Conservation (phyloP, 2,888 invertebrate species). For the Drosophila vallismaia region DNA sequence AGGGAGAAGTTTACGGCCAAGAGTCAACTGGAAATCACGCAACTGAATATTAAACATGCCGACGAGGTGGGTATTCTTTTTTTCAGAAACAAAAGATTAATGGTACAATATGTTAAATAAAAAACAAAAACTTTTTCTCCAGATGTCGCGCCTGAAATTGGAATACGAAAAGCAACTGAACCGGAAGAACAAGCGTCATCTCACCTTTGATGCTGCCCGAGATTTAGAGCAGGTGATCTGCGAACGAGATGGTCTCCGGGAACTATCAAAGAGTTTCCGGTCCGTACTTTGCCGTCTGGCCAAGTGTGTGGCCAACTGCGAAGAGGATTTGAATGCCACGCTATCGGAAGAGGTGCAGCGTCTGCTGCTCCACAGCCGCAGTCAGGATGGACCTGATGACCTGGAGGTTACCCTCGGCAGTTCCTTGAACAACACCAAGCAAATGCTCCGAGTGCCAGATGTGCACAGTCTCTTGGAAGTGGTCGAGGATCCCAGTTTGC, state of each 20-base stretch:
- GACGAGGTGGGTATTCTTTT: constrained; percentile 85
- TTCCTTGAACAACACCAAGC: constrained; percentile 78
- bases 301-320: constrained; percentile 90
- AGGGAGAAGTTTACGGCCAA: constrained; percentile 89
- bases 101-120: neutral
- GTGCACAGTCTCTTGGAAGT: constrained; percentile 86
- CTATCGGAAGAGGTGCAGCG: constrained; percentile 86
- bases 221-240: constrained; percentile 82
- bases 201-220: constrained; percentile 82
- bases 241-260: constrained; percentile 87
- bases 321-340: constrained; percentile 91
- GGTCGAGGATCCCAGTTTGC: constrained; percentile 86
- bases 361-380: constrained; percentile 69
- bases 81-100: neutral
- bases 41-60: constrained; percentile 86
- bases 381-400: constrained; percentile 65
- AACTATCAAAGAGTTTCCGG: constrained; percentile 87
- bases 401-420: constrained; percentile 69
- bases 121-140: neutral
- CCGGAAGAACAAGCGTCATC: constrained; percentile 83
- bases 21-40: constrained; percentile 86
- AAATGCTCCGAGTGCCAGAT: constrained; percentile 90
- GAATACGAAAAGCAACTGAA: constrained; percentile 83
- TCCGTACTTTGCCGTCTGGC: constrained; percentile 88
- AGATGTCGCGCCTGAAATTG: constrained; percentile 84